Evolutionary conservation across 2,113 vertebrate species (phyloP).

Genomic region (Leptobrachium leishanense): DNA sequence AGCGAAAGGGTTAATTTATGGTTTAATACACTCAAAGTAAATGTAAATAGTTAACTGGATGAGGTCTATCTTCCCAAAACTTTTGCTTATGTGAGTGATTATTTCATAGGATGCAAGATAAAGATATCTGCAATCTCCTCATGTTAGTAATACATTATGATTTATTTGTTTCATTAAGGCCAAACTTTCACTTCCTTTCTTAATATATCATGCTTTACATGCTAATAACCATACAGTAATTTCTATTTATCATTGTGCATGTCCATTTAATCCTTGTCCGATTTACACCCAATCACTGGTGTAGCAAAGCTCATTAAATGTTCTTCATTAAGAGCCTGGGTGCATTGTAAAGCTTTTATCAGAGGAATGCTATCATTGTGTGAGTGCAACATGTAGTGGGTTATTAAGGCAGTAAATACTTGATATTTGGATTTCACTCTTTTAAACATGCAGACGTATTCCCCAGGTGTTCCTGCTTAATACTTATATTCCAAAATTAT

Average conservation of each 20-base stretch:
- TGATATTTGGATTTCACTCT: no score
- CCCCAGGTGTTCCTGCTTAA: no score
- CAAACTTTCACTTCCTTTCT: neutral
- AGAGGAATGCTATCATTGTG: neutral
- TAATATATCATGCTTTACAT: constrained; percentile 29
- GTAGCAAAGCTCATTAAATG: neutral
- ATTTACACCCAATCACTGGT: neutral
- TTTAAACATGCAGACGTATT: no score
- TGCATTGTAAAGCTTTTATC: neutral
- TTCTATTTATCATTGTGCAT: constrained; percentile 23
- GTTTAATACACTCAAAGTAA: no score
- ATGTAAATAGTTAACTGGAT: neutral
- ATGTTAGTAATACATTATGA: constrained; percentile 29
- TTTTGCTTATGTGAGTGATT: constrained; percentile 7
- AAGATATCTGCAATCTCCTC: constrained; percentile 12
- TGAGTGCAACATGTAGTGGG: neutral
- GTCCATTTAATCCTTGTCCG: constrained; percentile 1
- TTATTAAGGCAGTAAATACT: no score
- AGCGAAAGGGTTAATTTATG: no score
- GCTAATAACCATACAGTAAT: constrained; percentile 10
- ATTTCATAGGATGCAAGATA: constrained; percentile 6
- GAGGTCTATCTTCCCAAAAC: neutral
- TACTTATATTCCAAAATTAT: no score
- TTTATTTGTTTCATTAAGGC: constrained; percentile 44
- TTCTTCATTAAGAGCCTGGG: neutral